Evolutionary conservation across 2,113 vertebrate genomes (phyloP).

Genomic region (Columba janthina): DNA sequence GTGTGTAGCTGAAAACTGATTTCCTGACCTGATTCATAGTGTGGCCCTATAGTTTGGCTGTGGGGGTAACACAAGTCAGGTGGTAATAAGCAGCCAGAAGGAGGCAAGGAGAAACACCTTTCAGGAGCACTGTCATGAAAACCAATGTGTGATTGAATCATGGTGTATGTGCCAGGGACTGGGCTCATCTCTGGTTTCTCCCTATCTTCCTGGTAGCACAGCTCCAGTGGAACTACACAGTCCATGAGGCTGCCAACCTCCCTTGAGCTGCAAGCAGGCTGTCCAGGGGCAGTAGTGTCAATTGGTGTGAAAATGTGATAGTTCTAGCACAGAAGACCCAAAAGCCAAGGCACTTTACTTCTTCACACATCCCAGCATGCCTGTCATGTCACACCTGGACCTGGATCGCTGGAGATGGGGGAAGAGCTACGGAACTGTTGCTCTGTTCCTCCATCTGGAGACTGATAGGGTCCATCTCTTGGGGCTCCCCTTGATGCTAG

Average conservation of each 20-base stretch:
- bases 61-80: not conserved
- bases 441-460: not conserved
- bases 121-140: not conserved
- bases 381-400: not conserved
- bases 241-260: not conserved
- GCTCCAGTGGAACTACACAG: no score
- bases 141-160: not conserved
- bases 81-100: not conserved
- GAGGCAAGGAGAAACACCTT: not conserved
- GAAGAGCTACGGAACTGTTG: not conserved
- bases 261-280: not conserved
- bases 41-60: not conserved
- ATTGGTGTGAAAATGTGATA: not conserved
- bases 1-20: not conserved
- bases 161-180: not conserved
- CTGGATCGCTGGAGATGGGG: not conserved
- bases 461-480: not conserved
- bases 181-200: not conserved
- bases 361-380: not conserved
- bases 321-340: not conserved
- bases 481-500: not conserved
- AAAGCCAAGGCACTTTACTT: not conserved
- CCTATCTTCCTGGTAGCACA: not conserved
- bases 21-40: not conserved
- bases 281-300: not conserved